Base-by-base conservation (phyloP, 2,888 invertebrate species). In the Eupeodes luniger region DNA sequence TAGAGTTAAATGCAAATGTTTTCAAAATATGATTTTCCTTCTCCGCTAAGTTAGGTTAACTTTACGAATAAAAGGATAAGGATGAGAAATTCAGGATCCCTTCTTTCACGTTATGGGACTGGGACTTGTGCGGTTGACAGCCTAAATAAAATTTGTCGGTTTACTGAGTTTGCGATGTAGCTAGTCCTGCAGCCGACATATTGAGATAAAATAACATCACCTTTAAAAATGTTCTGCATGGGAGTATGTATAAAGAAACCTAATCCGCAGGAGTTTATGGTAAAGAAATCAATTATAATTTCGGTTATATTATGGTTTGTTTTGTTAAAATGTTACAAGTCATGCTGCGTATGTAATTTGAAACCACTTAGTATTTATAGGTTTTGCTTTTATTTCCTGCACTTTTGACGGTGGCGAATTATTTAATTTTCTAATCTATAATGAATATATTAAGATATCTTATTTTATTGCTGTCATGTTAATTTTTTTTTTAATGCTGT, bases 71-170 rank as follows among this genome's bases (percentile, higher is more conserved):
- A 0, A 49, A 51, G 51, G 67, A 40, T 78, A 62, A 40, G 34
- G 3, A 10, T n/a, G 9, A 40, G 5, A 5, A 36, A n/a, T 11
- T 11, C 5, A 10, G 7, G 4, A n/a, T 27, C 2, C 27, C 55
- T 27, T 10, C 57, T 27, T 47, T 27, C 12, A 47, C 7, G 40
- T 69, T 11, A 19, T 55, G 69, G 49, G 34, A 67, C n/a, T 75
- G 69, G 70, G 76, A 80, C 66, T 80, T 67, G 66, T 83, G 86
- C 61, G 76, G 76, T 75, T 87, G 86, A 87, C 86, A 83, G 82
- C 82, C 83, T 76, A 83, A 85, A 85, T 85, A 85, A 81, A 85
- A 85, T 85, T 77, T 85, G 85, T 85, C 81, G 85, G 85, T 81
- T 85, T 81, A 85, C 81, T 85, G 81, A 85, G 77, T 81, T 85